Base-by-base conservation (phyloP, 2,113 vertebrate genomes). In the Mastomys coucha region DNA sequence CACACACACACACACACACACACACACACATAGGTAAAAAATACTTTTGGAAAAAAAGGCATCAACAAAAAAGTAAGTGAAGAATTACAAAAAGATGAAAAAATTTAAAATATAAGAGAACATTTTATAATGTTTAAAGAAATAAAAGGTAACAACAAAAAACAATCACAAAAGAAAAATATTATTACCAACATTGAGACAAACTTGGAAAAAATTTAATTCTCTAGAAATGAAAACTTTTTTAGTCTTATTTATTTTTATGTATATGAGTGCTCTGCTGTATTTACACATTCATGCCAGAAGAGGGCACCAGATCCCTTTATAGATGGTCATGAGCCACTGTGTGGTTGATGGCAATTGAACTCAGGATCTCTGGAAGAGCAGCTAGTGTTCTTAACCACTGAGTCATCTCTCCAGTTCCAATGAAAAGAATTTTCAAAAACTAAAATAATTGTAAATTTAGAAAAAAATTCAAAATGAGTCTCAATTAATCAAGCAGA, bases 11-110 rank as follows among this genome's bases (percentile, higher is more conserved):
- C 49, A 80, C 77, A n/a, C 31, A n/a, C 2, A 53, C 51, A 80
- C 77, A 80, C 17, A 80, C 51, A 80, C 49, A 80, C 77, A n/a
- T 8, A 36, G 14, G 33, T 53, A 36, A 73, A 22, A 73, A 94
- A 91, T 1, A 82, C 69, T 70, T 20, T 84, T 42, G 45, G 26
- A 51, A 93, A 89, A 92, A 70, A 60, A 12, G 49, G 19, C 19
- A 81, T 81, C 53, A 36, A 14, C 19, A 80, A 56, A 81, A 88
- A 45, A 70, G 89, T 12, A 77, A 76, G 75, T 49, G 89, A 80
- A 91, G 39, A 91, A 85, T 94, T 49, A 89, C 53, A 73, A 63
- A 93, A 88, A 91, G 36, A 92, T 82, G 12, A 94, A 89, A 84
- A 89, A 58, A 70, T 88, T 88, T 31, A 53, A 80, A 56, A 80